Evolutionary conservation across 2,888 invertebrate species (phyloP).

Genomic region (Agapostemon virescens): DNA sequence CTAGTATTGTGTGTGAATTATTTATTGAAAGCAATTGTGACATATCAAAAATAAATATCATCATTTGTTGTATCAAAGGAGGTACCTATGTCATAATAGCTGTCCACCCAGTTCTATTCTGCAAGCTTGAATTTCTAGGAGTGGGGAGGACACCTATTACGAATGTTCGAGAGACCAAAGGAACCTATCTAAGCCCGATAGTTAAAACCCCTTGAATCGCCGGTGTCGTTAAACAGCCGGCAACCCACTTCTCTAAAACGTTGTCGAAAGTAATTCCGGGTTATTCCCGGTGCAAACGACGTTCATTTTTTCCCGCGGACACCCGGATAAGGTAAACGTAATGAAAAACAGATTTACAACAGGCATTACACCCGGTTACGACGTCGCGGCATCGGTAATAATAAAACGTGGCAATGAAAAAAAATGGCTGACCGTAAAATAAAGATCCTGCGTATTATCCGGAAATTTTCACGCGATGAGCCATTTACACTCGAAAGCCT

Average conservation of each 20-base stretch:
- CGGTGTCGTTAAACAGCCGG: too few species aligned
- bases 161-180: too few species aligned
- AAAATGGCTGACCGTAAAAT: slow-evolving; percentile 1
- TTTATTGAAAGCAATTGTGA: too few species aligned
- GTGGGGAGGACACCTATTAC: neutral
- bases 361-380: neutral
- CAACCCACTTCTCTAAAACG: neutral
- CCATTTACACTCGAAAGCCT: slow-evolving; percentile 7
- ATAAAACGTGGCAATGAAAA: slow-evolving; percentile 7
- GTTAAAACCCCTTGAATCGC: neutral
- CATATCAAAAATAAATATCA: too few species aligned
- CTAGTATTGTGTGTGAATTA: too few species aligned
- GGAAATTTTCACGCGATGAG: slow-evolving; percentile 31
- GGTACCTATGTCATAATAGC: too few species aligned
- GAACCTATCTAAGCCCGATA: neutral
- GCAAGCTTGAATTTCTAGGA: neutral
- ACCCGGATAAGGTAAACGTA: neutral
- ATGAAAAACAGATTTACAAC: slow-evolving; percentile 22
- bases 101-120: neutral
- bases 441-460: neutral
- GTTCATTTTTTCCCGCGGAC: neutral
- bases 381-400: neutral
- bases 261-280: neutral
- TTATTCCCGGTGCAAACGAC: neutral
- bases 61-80: too few species aligned